Percentiles rank a stretch among this genome's conserved stretches.
Evolutionary conservation across 2,113 vertebrate species (phyloP).

Genomic region (Lathamus discolor): DNA sequence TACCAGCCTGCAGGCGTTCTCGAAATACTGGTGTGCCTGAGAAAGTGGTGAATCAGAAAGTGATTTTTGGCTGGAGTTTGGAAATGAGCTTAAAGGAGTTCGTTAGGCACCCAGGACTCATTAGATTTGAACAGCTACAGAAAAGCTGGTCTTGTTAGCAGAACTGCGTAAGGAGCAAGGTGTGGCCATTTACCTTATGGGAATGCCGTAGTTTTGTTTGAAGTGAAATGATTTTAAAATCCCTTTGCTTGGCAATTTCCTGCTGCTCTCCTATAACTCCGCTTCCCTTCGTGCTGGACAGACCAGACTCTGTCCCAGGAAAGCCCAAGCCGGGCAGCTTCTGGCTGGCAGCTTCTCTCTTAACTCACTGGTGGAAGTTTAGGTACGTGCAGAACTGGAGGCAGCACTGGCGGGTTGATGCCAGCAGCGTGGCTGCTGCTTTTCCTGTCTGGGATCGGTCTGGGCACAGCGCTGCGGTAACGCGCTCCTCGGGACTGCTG

Average conservation of each 20-base stretch:
- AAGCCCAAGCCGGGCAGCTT: neutral
- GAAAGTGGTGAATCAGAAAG: constrained; percentile 59
- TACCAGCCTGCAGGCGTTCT: constrained; percentile 37
- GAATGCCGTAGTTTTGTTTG: constrained; percentile 9
- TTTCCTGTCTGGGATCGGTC: neutral
- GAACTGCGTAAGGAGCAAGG: neutral
- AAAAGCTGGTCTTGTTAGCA: constrained; percentile 23
- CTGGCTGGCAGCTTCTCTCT: neutral
- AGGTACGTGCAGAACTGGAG: neutral
- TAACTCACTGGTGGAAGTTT: rapidly evolving
- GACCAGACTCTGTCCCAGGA: neutral
- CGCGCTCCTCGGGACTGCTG: rapidly evolving
- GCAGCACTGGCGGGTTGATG: neutral
- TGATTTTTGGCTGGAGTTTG: constrained; percentile 41
- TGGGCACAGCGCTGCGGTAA: neutral
- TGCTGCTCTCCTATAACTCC: neutral
- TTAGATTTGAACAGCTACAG: neutral
- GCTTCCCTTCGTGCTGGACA: neutral
- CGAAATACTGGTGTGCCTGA: constrained; percentile 31
- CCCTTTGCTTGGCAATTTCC: neutral
- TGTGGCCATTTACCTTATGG: constrained; percentile 26
- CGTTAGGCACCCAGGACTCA: neutral
- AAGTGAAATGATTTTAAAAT: neutral
- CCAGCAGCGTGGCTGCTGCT: neutral
- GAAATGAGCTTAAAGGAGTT: constrained; percentile 7